Evolutionary conservation across 2,888 invertebrate genomes (phyloP).

Genomic region (Amblyteles armatorius): DNA sequence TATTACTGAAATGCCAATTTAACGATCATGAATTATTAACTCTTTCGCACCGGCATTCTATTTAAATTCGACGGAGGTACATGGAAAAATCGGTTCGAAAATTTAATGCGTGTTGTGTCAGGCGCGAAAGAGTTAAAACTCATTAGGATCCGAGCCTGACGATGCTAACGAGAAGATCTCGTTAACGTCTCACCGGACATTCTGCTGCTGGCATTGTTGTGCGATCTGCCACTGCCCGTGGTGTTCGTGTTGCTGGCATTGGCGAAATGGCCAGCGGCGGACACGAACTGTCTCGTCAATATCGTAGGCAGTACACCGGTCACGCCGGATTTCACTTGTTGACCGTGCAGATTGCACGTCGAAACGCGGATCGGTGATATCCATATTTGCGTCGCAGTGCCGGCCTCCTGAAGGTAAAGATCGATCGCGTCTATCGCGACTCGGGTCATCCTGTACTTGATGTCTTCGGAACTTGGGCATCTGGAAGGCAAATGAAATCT

Average conservation of each 20-base stretch:
- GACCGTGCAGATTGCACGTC: conserved; percentile 97
- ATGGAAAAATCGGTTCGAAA: background rate
- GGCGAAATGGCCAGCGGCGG: conserved; percentile 85
- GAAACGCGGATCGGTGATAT: conserved; percentile 95
- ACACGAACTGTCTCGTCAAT: conserved; percentile 88
- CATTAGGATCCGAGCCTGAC: background rate
- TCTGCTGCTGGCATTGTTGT: conserved; percentile 86
- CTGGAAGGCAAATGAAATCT: conserved; percentile 66
- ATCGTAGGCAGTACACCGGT: conserved; percentile 94
- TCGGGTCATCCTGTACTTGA: conserved; percentile 97
- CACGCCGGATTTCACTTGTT: conserved; percentile 95
- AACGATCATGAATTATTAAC: background rate
- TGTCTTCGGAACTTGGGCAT: conserved; percentile 83
- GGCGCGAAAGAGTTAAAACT: background rate
- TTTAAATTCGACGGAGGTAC: background rate
- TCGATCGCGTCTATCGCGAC: conserved; percentile 95
- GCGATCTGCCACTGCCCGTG: conserved; percentile 87
- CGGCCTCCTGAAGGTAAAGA: conserved; percentile 95
- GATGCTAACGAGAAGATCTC: conserved; percentile 21
- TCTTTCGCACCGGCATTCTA: background rate
- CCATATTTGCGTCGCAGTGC: conserved; percentile 95
- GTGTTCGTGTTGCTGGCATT: conserved; percentile 89
- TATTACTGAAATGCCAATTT: background rate
- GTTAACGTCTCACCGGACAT: conserved; percentile 76
- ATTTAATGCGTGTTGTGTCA: background rate